phyloP scores from a whole-genome alignment of 2,888 invertebrate genomes.

The Bimastos eiseni region DNA sequence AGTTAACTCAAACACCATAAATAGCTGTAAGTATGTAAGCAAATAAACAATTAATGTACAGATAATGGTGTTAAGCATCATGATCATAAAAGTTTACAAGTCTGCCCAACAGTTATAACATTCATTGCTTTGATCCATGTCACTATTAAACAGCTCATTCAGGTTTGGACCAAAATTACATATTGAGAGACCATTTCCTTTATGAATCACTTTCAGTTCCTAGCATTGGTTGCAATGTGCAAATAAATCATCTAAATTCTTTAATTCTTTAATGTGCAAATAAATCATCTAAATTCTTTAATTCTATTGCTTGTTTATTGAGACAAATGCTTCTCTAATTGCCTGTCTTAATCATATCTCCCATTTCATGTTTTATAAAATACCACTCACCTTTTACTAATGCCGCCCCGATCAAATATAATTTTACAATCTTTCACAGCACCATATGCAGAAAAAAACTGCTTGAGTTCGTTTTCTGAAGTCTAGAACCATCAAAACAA shows the following conservation, averaged over 20 bases:
- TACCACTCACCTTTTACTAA: constrained; percentile 76
- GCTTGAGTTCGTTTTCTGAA: constrained; percentile 86
- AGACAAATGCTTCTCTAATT: background rate
- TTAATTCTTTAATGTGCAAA: too few species aligned
- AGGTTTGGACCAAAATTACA: background rate
- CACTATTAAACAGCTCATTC: background rate
- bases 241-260: too few species aligned
- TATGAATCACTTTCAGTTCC: background rate
- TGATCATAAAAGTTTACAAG: background rate
- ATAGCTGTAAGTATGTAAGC: background rate
- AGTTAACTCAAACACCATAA: background rate
- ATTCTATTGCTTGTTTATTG: background rate
- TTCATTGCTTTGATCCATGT: background rate
- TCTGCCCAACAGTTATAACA: background rate
- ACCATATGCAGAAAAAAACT: constrained; percentile 83
- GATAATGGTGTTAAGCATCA: background rate
- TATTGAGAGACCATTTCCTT: background rate
- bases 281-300: background rate
- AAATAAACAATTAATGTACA: background rate
- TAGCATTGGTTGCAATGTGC: background rate
- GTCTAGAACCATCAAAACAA: constrained; percentile 65
- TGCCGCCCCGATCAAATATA: constrained; percentile 89
- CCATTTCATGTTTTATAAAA: background rate
- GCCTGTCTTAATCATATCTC: background rate
- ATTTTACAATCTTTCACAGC: constrained; percentile 84